Conservation (phyloP, 2,113 vertebrate species). For the Heterotilapia buettikoferi region DNA sequence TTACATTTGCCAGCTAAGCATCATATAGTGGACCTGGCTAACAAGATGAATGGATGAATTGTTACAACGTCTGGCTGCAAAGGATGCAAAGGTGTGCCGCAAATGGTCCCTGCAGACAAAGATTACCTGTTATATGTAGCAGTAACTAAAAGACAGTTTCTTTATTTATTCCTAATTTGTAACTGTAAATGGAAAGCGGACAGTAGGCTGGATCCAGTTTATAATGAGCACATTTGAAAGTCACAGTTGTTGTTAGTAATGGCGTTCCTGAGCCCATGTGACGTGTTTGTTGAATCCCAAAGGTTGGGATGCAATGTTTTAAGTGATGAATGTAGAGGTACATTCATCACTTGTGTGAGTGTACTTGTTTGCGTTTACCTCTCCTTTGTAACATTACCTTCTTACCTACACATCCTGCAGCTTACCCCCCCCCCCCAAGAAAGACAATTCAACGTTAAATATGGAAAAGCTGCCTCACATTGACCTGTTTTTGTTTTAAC, state of each 20-base stretch:
- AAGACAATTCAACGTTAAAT: constrained; percentile 7
- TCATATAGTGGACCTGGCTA: not conserved
- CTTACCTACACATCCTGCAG: not conserved
- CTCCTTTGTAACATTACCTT: not conserved
- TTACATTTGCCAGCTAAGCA: not conserved
- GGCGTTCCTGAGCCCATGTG: not conserved
- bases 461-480: not conserved
- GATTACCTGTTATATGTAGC: not conserved
- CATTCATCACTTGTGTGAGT: not conserved
- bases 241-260: not conserved
- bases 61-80: not conserved
- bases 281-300: not conserved
- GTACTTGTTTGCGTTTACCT: not conserved
- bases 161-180: not conserved
- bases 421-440: not conserved
- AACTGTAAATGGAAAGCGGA: not conserved
- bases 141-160: not conserved
- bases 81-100: not conserved
- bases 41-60: not conserved
- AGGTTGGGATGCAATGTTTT: not conserved
- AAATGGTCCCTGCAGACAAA: not conserved
- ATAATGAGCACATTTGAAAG: not conserved
- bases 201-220: not conserved
- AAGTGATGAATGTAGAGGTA: not conserved
- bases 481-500: constrained; percentile 48